Conservation (phyloP, 2,888 invertebrate genomes). For the Nesidiocoris tenuis region DNA sequence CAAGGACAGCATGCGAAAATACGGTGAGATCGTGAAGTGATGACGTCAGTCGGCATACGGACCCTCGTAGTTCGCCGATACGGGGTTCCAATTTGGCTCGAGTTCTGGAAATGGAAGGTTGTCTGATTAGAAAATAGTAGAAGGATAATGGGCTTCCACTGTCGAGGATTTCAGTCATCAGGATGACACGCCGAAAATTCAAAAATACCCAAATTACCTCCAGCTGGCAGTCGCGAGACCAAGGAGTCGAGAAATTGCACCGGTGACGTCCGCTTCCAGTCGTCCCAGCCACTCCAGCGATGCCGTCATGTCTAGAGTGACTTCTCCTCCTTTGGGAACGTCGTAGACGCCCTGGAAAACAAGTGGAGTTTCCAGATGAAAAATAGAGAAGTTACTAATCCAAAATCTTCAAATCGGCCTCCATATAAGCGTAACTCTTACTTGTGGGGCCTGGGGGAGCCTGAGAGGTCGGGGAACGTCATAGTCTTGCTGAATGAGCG, state of each 20-base stretch:
- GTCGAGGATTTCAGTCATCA: too few relatives aligned
- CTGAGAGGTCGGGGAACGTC: slow-evolving; percentile 61
- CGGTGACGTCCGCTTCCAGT: slow-evolving; percentile 76
- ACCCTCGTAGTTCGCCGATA: slow-evolving; percentile 79
- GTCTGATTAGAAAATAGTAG: too few relatives aligned
- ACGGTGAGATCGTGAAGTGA: slow-evolving; percentile 83
- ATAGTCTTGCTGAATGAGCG: slow-evolving; percentile 65
- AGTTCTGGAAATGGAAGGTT: slow-evolving; percentile 71
- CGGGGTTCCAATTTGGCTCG: slow-evolving; percentile 75
- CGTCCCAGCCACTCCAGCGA: slow-evolving; percentile 74
- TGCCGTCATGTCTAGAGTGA: slow-evolving; percentile 72
- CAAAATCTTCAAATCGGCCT: neutral
- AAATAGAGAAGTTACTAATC: neutral
- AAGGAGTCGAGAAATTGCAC: slow-evolving; percentile 74
- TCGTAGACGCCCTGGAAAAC: slow-evolving; percentile 58
- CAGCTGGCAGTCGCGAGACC: slow-evolving; percentile 79
- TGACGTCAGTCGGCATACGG: slow-evolving; percentile 73
- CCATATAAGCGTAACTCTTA: neutral
- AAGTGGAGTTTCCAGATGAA: too few relatives aligned
- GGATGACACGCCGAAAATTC: neutral
- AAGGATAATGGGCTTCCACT: too few relatives aligned
- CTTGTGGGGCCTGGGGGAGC: slow-evolving; percentile 17
- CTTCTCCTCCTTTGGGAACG: slow-evolving; percentile 64
- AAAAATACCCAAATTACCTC: too few relatives aligned
- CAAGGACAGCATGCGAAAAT: slow-evolving; percentile 43